Evolutionary conservation across 2,113 vertebrate genomes (phyloP).

Genomic region (Hepsetus odoe): DNA sequence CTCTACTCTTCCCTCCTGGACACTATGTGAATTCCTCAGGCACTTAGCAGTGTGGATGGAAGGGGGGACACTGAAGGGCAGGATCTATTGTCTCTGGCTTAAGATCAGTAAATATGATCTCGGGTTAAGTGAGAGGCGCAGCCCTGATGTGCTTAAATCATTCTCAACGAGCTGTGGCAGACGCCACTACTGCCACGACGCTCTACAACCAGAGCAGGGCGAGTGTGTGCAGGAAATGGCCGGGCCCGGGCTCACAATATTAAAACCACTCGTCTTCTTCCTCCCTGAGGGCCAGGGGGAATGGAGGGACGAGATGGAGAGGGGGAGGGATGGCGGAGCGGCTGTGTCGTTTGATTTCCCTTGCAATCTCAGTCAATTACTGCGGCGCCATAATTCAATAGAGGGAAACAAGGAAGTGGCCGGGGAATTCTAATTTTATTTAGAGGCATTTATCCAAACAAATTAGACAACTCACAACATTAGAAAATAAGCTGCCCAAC

Average conservation of each 20-base stretch:
- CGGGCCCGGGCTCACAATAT: conserved; percentile 61
- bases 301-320: conserved; percentile 25
- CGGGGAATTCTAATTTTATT: conserved; percentile 73
- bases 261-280: conserved; percentile 73
- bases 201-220: conserved; percentile 34
- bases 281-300: conserved; percentile 40
- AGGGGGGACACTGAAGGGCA: conserved; percentile 41
- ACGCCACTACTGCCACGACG: conserved; percentile 47
- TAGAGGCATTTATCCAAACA: conserved; percentile 72
- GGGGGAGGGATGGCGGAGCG: conserved; percentile 9
- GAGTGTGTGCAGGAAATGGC: conserved; percentile 27
- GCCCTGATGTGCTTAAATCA: conserved; percentile 66
- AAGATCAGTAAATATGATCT: conserved; percentile 69
- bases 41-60: conserved; percentile 7
- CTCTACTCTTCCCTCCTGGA: not conserved
- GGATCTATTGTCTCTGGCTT: conserved; percentile 55
- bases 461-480: conserved; percentile 65
- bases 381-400: conserved; percentile 65
- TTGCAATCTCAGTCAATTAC: conserved; percentile 74
- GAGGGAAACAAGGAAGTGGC: conserved; percentile 69
- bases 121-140: conserved; percentile 69
- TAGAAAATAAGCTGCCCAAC: conserved; percentile 51
- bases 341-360: conserved; percentile 48
- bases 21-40: conserved; percentile 46
- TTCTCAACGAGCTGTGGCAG: conserved; percentile 63